These are phyloP conservation scores for Lagopus leucura DNA, from an alignment of 2,113 vertebrate species.

Conservation along the genomic window DNA sequence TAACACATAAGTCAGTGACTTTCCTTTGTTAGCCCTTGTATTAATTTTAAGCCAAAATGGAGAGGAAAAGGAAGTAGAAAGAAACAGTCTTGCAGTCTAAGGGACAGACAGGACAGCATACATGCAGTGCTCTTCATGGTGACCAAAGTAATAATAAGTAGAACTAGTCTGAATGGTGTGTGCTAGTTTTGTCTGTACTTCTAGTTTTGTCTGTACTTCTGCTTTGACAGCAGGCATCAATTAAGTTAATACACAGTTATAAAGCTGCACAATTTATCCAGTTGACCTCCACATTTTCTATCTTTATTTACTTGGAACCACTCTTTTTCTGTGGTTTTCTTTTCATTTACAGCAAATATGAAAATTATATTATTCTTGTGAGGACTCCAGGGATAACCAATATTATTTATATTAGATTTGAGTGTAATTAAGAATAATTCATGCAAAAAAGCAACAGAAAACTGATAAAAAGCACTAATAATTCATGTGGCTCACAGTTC, in stretches of 20 bases:
- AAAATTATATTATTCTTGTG: neutral
- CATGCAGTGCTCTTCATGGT: neutral
- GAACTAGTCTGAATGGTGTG: neutral
- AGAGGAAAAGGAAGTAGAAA: neutral
- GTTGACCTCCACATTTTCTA: neutral
- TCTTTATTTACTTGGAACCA: neutral
- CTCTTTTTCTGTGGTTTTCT: neutral
- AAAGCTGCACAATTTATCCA: neutral
- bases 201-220: neutral
- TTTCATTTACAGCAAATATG: neutral
- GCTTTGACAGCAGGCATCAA: neutral
- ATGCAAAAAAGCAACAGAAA: conserved; percentile 18
- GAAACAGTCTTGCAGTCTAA: neutral
- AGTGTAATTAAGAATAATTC: conserved; percentile 8
- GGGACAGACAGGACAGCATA: neutral
- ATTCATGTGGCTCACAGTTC: neutral
- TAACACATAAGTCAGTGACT: neutral
- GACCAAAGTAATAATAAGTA: neutral
- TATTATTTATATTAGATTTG: conserved; percentile 22
- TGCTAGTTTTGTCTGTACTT: neutral
- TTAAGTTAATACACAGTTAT: neutral
- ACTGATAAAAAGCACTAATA: conserved; percentile 21
- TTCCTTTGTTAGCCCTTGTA: neutral
- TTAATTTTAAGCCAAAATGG: neutral
- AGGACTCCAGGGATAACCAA: neutral